These are phyloP conservation scores for Pomacea canaliculata DNA, from an alignment of 2,888 invertebrate species.

Conservation along the genomic window DNA sequence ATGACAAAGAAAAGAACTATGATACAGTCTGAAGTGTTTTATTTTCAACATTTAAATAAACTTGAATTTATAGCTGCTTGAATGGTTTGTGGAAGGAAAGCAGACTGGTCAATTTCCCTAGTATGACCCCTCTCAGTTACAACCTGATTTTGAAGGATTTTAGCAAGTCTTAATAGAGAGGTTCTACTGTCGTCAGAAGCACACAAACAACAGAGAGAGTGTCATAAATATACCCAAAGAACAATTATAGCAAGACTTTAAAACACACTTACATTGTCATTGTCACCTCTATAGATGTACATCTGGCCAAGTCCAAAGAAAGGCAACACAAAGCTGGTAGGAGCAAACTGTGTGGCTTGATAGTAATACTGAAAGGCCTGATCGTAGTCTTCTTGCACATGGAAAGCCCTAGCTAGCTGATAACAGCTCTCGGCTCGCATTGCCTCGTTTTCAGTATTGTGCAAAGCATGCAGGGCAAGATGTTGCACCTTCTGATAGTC, in stretches of 20 bases:
- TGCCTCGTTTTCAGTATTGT: conserved; percentile 98
- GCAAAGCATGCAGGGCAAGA: conserved; percentile 95
- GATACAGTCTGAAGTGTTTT: no score
- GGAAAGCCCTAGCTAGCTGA: conserved; percentile 95
- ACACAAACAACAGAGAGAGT: no score
- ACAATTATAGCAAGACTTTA: not conserved
- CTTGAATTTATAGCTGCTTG: no score
- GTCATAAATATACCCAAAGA: no score
- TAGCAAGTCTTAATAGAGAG: no score
- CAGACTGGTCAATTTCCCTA: no score
- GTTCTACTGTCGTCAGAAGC: no score
- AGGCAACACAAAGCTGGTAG: conserved; percentile 93
- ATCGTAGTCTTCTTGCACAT: conserved; percentile 78
- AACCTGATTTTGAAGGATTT: no score
- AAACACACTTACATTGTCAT: conserved; percentile 75
- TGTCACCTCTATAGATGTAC: conserved; percentile 97
- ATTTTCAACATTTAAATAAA: no score
- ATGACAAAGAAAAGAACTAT: no score
- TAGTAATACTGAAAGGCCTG: conserved; percentile 99
- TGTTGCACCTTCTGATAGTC: conserved; percentile 97
- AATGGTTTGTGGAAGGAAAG: no score
- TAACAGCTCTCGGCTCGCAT: conserved; percentile 99
- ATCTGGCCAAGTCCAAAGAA: conserved; percentile 99
- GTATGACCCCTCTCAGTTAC: no score
- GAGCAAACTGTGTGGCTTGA: conserved; percentile 94